Base-by-base conservation (phyloP, 2,113 vertebrate species). In the Acrocephalus arundinaceus region DNA sequence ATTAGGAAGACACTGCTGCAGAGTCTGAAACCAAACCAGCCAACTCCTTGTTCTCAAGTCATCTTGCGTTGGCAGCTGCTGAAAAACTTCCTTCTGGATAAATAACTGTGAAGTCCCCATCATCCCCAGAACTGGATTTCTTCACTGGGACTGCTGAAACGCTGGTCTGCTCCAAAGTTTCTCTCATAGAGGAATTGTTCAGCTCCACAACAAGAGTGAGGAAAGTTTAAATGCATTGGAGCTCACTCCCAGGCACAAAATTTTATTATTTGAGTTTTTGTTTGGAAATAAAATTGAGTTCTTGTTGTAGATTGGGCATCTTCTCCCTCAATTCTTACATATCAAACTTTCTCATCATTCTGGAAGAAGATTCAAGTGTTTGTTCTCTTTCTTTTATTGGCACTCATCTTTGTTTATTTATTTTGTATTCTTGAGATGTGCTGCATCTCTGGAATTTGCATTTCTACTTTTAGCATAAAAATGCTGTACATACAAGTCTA, bases 281-380 rank as follows among this genome's bases (percentile, higher is more conserved):
- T 92, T 97, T 96, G 87, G 91, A 96, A 94, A 95, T 84, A 94
- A 94, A 87, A 77, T 39, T 51, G 18, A 76, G 43, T 72, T 80
- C 33, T 65, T 92, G 49, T 89, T 58, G 35, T 28, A 65, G 35
- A 48, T 58, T 31, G 9, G 25, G 7, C 45, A 70, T 86, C 82
- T 90, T 83, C 52, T 92, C 37, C 61, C 6, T 3, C 59, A 31
- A 11, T 85, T 94, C 45, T 75, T 54, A 54, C 65, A 63, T 88
- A 85, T 57, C 59, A 59, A 81, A 61, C n/a, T 68, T 80, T 78
- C 57, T 93, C 23, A 45, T 68, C 1, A 14, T 45, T 94, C 61
- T 81, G 68, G 37, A 85, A 86, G 35, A 87, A 80, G 37, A 81
- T 46, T 87, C 15, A 71, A 90, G 10, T 67, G 28, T 72, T 91